Percentiles rank a stretch among this genome's conserved stretches.
Evolutionary conservation across 2,797 vertebrate genomes (phyloP).

Genomic region (Falco berigora): DNA sequence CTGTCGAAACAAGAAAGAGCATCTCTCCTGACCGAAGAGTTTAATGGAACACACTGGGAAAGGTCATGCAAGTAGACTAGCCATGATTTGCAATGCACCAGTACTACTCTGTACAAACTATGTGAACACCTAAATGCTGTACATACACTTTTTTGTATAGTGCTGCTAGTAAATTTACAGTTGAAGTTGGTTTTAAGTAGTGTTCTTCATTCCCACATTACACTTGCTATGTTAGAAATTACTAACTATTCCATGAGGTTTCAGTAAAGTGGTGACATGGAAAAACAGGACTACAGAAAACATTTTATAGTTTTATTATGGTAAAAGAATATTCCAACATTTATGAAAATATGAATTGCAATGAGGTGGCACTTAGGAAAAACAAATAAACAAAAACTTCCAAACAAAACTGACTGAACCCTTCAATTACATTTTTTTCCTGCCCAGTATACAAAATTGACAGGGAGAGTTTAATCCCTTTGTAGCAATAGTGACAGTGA

Average conservation of each 20-base stretch:
- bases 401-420: not conserved
- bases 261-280: not conserved
- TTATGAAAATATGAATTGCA: not conserved
- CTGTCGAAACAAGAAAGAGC: not conserved
- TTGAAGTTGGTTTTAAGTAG: not conserved
- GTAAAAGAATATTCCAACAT: not conserved
- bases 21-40: not conserved
- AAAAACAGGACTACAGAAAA: not conserved
- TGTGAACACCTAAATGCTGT: not conserved
- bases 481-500: not conserved
- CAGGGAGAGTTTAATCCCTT: not conserved
- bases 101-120: not conserved
- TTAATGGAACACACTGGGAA: not conserved
- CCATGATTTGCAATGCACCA: not conserved
- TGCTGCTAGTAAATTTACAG: not conserved
- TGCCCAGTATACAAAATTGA: not conserved
- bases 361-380: not conserved
- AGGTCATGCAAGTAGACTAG: not conserved
- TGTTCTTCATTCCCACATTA: not conserved
- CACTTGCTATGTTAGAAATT: not conserved
- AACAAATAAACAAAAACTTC: not conserved
- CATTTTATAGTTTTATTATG: not conserved
- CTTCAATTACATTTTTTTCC: not conserved
- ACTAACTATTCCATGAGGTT: not conserved
- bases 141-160: not conserved